phyloP scores from a whole-genome alignment of 2,113 vertebrate species.

The Syngnathus scovelli region DNA sequence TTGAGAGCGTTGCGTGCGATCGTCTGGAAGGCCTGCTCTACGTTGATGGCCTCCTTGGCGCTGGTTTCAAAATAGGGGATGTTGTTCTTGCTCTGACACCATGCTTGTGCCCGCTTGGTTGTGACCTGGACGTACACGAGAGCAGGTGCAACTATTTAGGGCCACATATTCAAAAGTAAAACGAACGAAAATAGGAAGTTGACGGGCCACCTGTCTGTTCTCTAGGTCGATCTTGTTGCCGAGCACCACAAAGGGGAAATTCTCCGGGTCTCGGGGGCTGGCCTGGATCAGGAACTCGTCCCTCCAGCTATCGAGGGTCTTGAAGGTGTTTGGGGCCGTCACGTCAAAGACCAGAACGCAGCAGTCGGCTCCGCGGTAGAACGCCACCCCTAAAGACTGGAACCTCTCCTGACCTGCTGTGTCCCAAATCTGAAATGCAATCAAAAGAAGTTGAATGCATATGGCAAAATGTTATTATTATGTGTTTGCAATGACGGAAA shows the following conservation, averaged over 20 bases:
- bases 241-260: slow-evolving; percentile 91
- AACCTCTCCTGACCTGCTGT: slow-evolving; percentile 92
- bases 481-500: too few species aligned
- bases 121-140: slow-evolving; percentile 74
- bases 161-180: neutral
- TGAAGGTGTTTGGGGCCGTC: slow-evolving; percentile 91
- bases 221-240: slow-evolving; percentile 96
- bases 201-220: slow-evolving; percentile 74
- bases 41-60: slow-evolving; percentile 95
- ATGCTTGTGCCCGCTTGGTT: slow-evolving; percentile 91
- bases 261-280: slow-evolving; percentile 89
- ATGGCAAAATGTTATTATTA: too few species aligned
- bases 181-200: neutral
- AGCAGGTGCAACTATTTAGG: neutral
- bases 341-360: slow-evolving; percentile 94
- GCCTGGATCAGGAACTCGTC: slow-evolving; percentile 95
- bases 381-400: slow-evolving; percentile 92
- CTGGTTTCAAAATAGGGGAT: slow-evolving; percentile 97
- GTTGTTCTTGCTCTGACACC: slow-evolving; percentile 99
- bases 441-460: neutral
- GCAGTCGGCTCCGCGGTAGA: slow-evolving; percentile 93
- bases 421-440: slow-evolving; percentile 85
- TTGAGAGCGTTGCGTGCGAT: slow-evolving; percentile 95
- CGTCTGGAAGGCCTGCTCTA: slow-evolving; percentile 96
- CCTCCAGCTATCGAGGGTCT: slow-evolving; percentile 91